Base-by-base conservation (phyloP, 1,140 invertebrate species). In the Ephestia elutella region DNA sequence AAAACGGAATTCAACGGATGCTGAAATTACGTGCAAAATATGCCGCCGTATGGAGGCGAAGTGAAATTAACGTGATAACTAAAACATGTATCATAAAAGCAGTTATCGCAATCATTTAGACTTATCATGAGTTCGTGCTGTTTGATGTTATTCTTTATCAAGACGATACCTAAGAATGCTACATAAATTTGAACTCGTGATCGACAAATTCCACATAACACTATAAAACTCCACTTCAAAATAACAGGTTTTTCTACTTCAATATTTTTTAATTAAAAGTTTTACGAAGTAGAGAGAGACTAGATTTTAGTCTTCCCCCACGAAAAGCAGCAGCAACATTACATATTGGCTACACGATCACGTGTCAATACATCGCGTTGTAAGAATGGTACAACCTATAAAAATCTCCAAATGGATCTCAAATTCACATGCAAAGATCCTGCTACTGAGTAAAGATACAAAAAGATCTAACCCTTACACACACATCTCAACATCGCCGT, bases 401-500 rank as follows among this genome's bases (percentile, higher is more conserved):
- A 3, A 32, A 9, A 32, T 1, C 4, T 10, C 38, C 38, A 44
- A 44, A 3, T 2, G n/a, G 5, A 44, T 15, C 38, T 44, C 32
- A 38, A 13, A 38, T 38, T 7, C 38, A 3, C 13, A 44, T 44
- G 38, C 38, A 44, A 44, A 44, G 38, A 15, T 15, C 38, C 38
- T 44, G 38, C 30, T 44, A 17, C 38, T 10, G 38, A 44, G 30
- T 44, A n/a, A 38, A 44, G 38, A 15, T 44, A 44, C 38, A 44
- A 44, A 44, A 44, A 44, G n/a, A 44, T 44, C 38, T 44, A 44
- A 44, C 38, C 38, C 38, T 44, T 44, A 44, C 38, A 8, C 38
- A 44, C 38, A 44, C 38, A 44, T n/a, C 38, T 5, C 13, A 15
- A 15, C n/a, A 15, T 7, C 38, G 13, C 13, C 38, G 7, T 17